A percentile compares a stretch with the other conserved stretches of the same genome.
phyloP scores from a whole-genome alignment of 2,113 vertebrate species.

The Turdus rufiventris region DNA sequence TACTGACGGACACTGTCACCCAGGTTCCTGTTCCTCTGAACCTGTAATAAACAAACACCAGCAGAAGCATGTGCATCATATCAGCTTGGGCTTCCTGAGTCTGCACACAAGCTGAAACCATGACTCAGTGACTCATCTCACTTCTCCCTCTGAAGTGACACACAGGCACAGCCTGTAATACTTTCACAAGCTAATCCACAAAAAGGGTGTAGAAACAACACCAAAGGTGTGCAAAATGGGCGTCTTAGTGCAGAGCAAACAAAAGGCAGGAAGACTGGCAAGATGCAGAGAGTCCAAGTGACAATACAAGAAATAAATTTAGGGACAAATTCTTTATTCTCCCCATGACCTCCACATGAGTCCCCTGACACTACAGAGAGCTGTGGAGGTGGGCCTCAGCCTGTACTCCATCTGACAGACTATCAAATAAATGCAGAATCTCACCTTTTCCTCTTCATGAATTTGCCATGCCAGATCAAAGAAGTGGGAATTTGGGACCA shows the following conservation, averaged over 20 bases:
- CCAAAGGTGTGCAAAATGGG: not conserved
- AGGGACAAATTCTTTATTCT: not conserved
- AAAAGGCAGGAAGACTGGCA: not conserved
- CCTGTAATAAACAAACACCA: not conserved
- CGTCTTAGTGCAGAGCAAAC: not conserved
- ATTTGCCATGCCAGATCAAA: constrained; percentile 39
- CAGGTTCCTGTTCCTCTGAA: not conserved
- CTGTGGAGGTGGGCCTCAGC: not conserved
- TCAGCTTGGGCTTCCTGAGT: not conserved
- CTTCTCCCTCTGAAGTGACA: not conserved
- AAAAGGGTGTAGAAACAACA: not conserved
- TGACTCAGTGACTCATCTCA: not conserved
- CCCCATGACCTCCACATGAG: not conserved
- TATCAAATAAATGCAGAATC: constrained; percentile 4
- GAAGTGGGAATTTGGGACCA: constrained; percentile 22
- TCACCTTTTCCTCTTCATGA: not conserved
- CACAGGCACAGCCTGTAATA: not conserved
- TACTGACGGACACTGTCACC: not conserved
- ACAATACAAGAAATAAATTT: not conserved
- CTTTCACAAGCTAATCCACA: not conserved
- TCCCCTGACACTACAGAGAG: not conserved
- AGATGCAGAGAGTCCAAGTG: not conserved
- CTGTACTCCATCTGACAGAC: not conserved
- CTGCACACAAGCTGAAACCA: not conserved
- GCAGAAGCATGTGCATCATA: rapidly evolving